A percentile compares a stretch with the other conserved stretches of the same genome.
Evolutionary conservation across 1,140 invertebrate genomes (phyloP).

Genomic region (Triops longicaudatus): DNA sequence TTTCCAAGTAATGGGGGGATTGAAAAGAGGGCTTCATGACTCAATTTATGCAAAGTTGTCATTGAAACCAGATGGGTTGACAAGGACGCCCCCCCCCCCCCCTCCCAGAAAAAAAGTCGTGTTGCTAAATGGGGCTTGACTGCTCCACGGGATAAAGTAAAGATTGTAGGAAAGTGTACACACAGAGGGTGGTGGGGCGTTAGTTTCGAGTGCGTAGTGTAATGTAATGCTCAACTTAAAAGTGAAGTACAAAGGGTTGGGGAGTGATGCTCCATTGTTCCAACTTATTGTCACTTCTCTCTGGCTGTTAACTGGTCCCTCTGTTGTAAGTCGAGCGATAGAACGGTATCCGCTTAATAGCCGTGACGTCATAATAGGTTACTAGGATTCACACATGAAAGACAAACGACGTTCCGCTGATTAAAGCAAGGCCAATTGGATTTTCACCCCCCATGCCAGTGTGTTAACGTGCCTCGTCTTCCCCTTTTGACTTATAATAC

Average conservation of each 20-base stretch:
- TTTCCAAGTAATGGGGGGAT: not conserved
- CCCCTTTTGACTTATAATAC: not conserved
- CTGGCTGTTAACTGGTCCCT: not conserved
- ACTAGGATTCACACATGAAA: slow-evolving; percentile 3
- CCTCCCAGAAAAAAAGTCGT: not conserved
- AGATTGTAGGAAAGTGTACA: not conserved
- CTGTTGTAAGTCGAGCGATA: not conserved
- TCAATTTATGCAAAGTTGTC: slow-evolving; percentile 8
- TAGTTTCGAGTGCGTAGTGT: not conserved
- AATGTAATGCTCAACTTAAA: not conserved
- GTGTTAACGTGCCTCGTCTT: not conserved
- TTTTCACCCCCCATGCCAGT: not conserved
- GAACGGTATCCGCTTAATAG: not conserved
- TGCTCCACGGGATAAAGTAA: not conserved
- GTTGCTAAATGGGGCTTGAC: not conserved
- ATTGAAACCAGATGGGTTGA: slow-evolving; percentile 10
- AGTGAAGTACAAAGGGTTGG: not conserved
- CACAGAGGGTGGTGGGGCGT: not conserved
- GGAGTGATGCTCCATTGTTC: not conserved
- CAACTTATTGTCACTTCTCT: not conserved
- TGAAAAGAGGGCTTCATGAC: not conserved
- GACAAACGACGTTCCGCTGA: slow-evolving; percentile 14
- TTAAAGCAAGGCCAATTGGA: slow-evolving; percentile 7
- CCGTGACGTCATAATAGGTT: slow-evolving; percentile 7
- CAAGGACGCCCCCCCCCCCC: not conserved